A percentile compares a stretch with the other conserved stretches of the same genome.
These are phyloP conservation scores for Aegotheles bennettii DNA, from an alignment of 2,113 vertebrate species.

Conservation along the genomic window DNA sequence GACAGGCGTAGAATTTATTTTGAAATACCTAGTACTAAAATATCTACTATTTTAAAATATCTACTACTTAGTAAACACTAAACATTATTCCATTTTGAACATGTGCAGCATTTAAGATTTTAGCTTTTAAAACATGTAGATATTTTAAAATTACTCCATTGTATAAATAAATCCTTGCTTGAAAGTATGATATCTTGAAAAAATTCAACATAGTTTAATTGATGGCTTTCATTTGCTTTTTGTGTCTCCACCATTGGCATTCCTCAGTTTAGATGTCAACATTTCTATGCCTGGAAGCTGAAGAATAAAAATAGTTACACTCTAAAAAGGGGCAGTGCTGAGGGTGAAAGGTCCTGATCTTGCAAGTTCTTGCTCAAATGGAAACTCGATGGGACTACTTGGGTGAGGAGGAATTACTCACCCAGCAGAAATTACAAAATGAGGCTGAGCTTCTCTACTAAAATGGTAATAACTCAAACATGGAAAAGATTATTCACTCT, in stretches of 20 bases:
- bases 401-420: constrained; percentile 12
- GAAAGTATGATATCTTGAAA: neutral
- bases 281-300: constrained; percentile 20
- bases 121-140: neutral
- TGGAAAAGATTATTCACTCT: constrained; percentile 26
- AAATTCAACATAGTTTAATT: neutral
- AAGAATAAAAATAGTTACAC: constrained; percentile 30
- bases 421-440: neutral
- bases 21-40: neutral
- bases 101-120: neutral
- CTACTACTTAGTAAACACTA: neutral
- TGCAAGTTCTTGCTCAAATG: constrained; percentile 6
- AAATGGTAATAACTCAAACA: constrained; percentile 15
- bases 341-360: constrained; percentile 29
- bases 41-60: neutral
- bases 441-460: neutral
- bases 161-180: neutral
- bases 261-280: constrained; percentile 14
- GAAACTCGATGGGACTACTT: neutral
- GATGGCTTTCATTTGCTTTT: neutral
- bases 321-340: neutral
- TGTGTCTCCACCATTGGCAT: neutral
- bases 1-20: neutral
- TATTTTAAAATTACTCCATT: neutral
- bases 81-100: neutral